Percentiles rank a stretch among this genome's conserved stretches.
Evolutionary conservation across 2,113 vertebrate species (phyloP).

Genomic region (Serilophus lunatus): DNA sequence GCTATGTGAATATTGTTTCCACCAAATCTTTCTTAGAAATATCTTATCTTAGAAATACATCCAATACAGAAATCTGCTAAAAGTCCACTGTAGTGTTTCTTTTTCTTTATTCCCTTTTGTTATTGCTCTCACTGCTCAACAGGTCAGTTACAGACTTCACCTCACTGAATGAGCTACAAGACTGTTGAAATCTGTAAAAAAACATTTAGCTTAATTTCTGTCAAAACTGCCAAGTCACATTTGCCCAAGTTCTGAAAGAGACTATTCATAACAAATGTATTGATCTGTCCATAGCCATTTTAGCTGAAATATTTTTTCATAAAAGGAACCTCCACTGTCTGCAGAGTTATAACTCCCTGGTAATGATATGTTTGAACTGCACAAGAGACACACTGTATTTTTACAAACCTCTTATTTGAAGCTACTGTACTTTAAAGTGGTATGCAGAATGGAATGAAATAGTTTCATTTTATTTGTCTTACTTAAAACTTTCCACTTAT

Average conservation of each 20-base stretch:
- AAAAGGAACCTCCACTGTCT: not conserved
- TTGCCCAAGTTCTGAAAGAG: not conserved
- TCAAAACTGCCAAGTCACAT: slow-evolving; percentile 14
- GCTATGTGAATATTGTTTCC: not conserved
- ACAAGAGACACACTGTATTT: slow-evolving; percentile 18
- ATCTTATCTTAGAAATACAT: not conserved
- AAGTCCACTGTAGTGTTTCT: not conserved
- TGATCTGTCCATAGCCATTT: slow-evolving; percentile 11
- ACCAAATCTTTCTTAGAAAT: not conserved
- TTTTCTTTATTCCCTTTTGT: not conserved
- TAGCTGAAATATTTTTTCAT: not conserved
- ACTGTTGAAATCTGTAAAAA: not conserved
- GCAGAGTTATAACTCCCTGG: not conserved
- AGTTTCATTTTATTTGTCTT: slow-evolving; percentile 43
- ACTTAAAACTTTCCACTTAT: slow-evolving; percentile 45
- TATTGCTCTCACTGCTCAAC: not conserved
- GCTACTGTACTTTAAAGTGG: slow-evolving; percentile 31
- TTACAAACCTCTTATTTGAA: not conserved
- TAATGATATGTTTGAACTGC: slow-evolving; percentile 17
- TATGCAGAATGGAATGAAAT: slow-evolving; percentile 38
- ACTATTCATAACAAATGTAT: slow-evolving; percentile 28
- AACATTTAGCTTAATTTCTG: not conserved
- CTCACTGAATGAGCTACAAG: not conserved
- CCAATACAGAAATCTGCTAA: not conserved
- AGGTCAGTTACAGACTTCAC: not conserved